A percentile compares a stretch with the other conserved stretches of the same genome.
phyloP scores from a whole-genome alignment of 2,888 invertebrate species.

The Cartodere bifasciata region DNA sequence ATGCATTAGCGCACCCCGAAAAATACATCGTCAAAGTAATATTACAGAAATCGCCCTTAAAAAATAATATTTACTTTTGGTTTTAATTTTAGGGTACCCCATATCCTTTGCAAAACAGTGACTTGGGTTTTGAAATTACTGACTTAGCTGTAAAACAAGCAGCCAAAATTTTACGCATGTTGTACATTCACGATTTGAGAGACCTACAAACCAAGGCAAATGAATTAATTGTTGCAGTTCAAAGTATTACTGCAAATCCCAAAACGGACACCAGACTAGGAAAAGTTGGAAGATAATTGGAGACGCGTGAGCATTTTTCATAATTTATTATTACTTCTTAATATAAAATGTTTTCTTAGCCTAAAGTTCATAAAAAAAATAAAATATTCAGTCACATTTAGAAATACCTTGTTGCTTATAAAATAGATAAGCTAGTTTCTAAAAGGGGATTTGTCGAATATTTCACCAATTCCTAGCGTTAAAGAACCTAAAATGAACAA shows the following conservation, averaged over 20 bases:
- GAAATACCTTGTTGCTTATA: too few species aligned
- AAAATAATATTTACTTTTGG: slow-evolving; percentile 2
- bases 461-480: slow-evolving; percentile 28
- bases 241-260: slow-evolving; percentile 88
- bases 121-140: slow-evolving; percentile 52
- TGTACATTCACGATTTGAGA: slow-evolving; percentile 75
- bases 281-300: slow-evolving; percentile 67
- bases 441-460: slow-evolving; percentile 28
- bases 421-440: slow-evolving; percentile 13
- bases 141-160: slow-evolving; percentile 56
- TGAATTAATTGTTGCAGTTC: slow-evolving; percentile 85
- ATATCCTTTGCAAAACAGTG: slow-evolving; percentile 54
- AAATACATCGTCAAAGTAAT: slow-evolving; percentile 36
- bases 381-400: too few species aligned
- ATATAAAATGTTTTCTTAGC: too few species aligned
- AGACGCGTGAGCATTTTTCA: too few species aligned
- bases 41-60: slow-evolving; percentile 2
- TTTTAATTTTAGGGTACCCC: slow-evolving; percentile 46
- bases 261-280: slow-evolving; percentile 92
- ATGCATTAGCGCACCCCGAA: slow-evolving; percentile 43
- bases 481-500: slow-evolving; percentile 22
- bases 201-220: slow-evolving; percentile 88
- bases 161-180: slow-evolving; percentile 62
- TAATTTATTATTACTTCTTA: neutral
- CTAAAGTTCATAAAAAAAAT: too few species aligned